Conservation (phyloP, 1,140 invertebrate species). For the Apocrypta bakeri region DNA sequence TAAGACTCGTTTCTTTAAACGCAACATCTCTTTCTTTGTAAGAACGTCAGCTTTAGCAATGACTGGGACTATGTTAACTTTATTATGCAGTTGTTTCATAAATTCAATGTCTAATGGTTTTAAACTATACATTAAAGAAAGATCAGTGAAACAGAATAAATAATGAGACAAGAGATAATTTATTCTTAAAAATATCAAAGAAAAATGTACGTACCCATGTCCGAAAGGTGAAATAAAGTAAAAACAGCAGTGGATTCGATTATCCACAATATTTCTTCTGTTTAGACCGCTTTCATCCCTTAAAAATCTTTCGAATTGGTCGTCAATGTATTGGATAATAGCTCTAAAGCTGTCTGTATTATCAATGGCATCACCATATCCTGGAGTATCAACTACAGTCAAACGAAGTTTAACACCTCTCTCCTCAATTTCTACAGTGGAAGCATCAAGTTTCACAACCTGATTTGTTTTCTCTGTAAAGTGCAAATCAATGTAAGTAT, state of each 20-base stretch:
- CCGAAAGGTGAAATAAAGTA: conserved; percentile 99
- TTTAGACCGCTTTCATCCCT: conserved; percentile 94
- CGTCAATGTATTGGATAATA: conserved; percentile 95
- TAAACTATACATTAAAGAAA: conserved; percentile 74
- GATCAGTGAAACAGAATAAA: conserved; percentile 25
- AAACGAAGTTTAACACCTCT: conserved; percentile 91
- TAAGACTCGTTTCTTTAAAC: conserved; percentile 90
- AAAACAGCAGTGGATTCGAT: conserved; percentile 96
- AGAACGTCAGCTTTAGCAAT: conserved; percentile 99
- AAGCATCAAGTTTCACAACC: conserved; percentile 92
- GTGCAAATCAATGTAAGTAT: conserved; percentile 17
- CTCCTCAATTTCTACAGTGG: conserved; percentile 96
- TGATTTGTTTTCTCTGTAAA: conserved; percentile 88
- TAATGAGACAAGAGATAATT: conserved; percentile 51
- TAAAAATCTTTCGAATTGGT: conserved; percentile 94
- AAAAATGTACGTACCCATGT: conserved; percentile 83
- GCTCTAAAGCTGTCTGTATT: conserved; percentile 94
- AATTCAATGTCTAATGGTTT: conserved; percentile 97
- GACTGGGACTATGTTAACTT: conserved; percentile 99
- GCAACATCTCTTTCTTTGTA: conserved; percentile 94
- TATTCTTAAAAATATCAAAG: background rate
- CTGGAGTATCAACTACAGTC: conserved; percentile 97
- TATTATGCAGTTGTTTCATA: conserved; percentile 98
- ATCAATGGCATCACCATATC: conserved; percentile 99
- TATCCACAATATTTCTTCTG: conserved; percentile 93